Evolutionary conservation across 2,113 vertebrate species (phyloP).

Genomic region (Mobula hypostoma): DNA sequence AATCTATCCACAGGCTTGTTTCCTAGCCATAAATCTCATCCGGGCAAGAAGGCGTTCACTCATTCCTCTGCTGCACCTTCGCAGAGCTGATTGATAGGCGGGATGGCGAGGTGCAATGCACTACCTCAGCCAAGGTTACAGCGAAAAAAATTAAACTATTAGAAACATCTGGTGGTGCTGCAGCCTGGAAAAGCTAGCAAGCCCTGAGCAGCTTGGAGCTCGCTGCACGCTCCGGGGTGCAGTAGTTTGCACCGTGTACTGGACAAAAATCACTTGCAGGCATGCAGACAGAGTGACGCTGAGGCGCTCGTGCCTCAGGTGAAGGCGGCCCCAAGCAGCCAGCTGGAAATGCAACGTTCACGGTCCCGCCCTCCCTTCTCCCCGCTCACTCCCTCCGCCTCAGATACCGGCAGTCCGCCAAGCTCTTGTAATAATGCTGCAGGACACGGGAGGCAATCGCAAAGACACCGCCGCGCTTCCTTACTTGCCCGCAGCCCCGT

Average conservation of each 20-base stretch:
- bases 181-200: neutral
- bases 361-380: neutral
- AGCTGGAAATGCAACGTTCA: neutral
- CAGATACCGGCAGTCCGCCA: neutral
- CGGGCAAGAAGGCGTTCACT: neutral
- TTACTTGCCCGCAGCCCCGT: too few relatives aligned
- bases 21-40: neutral
- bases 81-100: neutral
- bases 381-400: too few relatives aligned
- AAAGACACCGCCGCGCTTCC: too few relatives aligned
- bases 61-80: neutral
- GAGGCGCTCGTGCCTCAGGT: neutral
- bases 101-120: neutral
- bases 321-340: neutral
- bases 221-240: neutral
- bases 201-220: neutral
- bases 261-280: neutral
- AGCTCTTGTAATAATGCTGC: neutral
- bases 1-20: neutral
- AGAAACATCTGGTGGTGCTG: neutral
- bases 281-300: neutral
- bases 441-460: neutral
- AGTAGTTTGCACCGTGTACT: neutral
- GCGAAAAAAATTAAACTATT: neutral
- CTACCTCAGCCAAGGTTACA: neutral